Conservation (phyloP, 2,888 invertebrate genomes). For the Pomacea canaliculata region DNA sequence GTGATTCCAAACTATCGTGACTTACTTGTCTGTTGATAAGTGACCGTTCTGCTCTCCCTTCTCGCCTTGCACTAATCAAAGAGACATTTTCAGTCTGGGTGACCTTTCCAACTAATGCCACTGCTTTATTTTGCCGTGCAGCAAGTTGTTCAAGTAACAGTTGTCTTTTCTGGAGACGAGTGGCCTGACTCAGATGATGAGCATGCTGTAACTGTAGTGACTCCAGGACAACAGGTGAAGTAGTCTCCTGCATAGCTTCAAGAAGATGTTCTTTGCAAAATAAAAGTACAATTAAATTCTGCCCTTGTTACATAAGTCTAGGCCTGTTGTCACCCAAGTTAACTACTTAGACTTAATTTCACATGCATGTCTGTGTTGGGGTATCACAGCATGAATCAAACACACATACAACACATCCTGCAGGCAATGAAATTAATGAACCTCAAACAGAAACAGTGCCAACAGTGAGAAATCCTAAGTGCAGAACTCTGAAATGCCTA, state of each 20-base stretch:
- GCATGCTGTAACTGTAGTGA: slow-evolving; percentile 80
- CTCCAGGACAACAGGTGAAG: slow-evolving; percentile 74
- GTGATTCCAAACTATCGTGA: too few species aligned
- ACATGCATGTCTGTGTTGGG: too few species aligned
- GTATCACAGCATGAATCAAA: too few species aligned
- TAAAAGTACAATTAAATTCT: slow-evolving; percentile 7
- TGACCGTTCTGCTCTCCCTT: background rate
- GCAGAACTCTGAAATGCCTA: too few species aligned
- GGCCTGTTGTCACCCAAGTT: background rate
- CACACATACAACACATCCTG: too few species aligned
- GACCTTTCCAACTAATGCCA: slow-evolving; percentile 32
- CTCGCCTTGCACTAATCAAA: slow-evolving; percentile 8
- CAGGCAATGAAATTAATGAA: too few species aligned
- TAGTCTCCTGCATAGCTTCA: slow-evolving; percentile 74
- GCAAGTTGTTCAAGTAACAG: slow-evolving; percentile 24
- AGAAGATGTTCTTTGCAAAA: slow-evolving; percentile 73
- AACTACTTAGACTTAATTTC: too few species aligned
- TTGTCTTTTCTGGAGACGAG: slow-evolving; percentile 45
- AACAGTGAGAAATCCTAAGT: too few species aligned
- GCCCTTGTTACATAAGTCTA: background rate
- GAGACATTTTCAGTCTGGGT: slow-evolving; percentile 31
- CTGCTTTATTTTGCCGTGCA: slow-evolving; percentile 30
- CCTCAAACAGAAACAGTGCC: too few species aligned
- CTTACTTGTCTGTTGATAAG: slow-evolving; percentile 21
- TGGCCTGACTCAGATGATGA: slow-evolving; percentile 78